These are phyloP conservation scores for Corynorhinus townsendii DNA, from an alignment of 2,113 vertebrate species.

Conservation along the genomic window DNA sequence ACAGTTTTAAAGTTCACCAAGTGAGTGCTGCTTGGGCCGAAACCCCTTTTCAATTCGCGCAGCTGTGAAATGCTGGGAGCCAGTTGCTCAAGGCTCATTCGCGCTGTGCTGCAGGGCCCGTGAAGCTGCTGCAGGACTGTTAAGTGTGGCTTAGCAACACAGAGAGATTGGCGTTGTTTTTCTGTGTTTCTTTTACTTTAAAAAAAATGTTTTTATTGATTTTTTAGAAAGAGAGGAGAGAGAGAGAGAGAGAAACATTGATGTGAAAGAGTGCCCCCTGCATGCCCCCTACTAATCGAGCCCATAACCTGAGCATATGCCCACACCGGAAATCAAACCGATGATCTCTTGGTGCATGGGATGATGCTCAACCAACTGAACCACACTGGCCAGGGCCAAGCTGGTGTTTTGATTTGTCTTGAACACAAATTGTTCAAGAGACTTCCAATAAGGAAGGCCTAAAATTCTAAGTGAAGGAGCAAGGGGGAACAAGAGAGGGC, in stretches of 20 bases:
- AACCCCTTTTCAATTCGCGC: not conserved
- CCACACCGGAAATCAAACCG: too few species aligned
- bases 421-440: not conserved
- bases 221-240: too few species aligned
- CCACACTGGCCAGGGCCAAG: not conserved
- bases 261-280: too few species aligned
- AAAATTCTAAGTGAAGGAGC: not conserved
- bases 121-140: not conserved
- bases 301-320: too few species aligned
- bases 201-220: too few species aligned
- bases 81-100: too few species aligned
- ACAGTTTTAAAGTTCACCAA: conserved; percentile 95
- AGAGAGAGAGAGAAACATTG: too few species aligned
- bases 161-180: not conserved
- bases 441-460: not conserved
- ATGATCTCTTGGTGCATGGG: too few species aligned
- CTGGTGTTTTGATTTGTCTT: not conserved
- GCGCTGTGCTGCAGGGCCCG: accelerated
- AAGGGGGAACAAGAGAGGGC: not conserved
- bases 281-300: too few species aligned
- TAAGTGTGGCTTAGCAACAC: not conserved
- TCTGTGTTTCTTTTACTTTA: too few species aligned
- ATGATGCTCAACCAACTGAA: too few species aligned
- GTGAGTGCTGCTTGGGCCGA: conserved; percentile 81
- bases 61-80: not conserved